Base-by-base conservation (phyloP, 2,113 vertebrate genomes). In the Heterotis niloticus region DNA sequence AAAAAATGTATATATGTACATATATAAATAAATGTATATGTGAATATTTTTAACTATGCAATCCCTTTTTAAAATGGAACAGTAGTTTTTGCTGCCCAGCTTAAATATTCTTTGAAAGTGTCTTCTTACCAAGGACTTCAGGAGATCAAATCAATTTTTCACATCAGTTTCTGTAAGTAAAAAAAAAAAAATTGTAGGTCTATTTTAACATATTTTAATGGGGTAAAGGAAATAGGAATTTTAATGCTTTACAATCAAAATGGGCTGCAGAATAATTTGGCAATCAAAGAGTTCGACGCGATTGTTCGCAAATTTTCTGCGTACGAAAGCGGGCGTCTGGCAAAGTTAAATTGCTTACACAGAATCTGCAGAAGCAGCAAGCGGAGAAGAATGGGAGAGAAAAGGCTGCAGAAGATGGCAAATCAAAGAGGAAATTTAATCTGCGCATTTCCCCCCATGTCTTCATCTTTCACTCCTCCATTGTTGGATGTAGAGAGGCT, bases 71-170 rank as follows among this genome's bases (percentile, higher is more conserved):
- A 20, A 52, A 62, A 80, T 86, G 90, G 92, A 93, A 92, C 92
- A 93, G 90, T 88, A 91, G 91, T 90, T 92, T 95, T 92, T 92
- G 90, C 91, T 90, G 83, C 83, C 80, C 84, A 85, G 87, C 34
- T 7, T 4, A 85, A 83, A 78, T 57, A 20, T 34, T 29, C 34
- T 44, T 44, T 44, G 34, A 59, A 23, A 54, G 24, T 78, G 51
- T 69, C 11, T 56, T 34, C 57, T 68, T 69, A 57, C 44, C 24
- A 14, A 77, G 23, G 64, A 77, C 52, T 10, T 75, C 13, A 57
- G 23, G 54, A 14, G 14, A 57, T 56, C 29, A 62, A 57, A 67
- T 78, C 51, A 57, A 56, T 59, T 51, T 74, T 59, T 75, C 29
- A 44, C 29, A 54, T 9, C 59, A 75, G 17, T 28, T 66, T 44